Evolutionary conservation across 2,113 vertebrate genomes (phyloP), one percentile per base, ranked within the genome.

Genomic region (Nothocercus nigrocapillus): DNA sequence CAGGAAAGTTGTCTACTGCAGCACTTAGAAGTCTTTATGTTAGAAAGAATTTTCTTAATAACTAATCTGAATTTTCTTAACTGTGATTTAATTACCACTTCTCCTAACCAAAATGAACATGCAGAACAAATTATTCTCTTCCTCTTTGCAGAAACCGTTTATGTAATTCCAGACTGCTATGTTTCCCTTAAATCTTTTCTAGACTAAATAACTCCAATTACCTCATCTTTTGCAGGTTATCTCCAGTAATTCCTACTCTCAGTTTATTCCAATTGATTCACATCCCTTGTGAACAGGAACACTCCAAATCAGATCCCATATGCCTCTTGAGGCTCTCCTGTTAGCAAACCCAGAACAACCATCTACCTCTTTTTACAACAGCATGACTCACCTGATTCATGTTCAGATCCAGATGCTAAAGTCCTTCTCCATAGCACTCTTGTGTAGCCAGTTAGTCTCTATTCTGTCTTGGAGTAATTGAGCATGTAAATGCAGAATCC

Each of bases 71-170:
- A 83, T 74, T 86, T 90, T 76, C 24, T 63, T 74, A 78, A 73
- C 77, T 85, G 82, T 88, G 70, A 82, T 90, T 93, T 85, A 94
- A 93, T 94, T 90, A 80, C 79, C 42, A 36, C 38, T 24, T 76
- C 54, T 85, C 49, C 72, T 34, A 58, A 90, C 67, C 47, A 80
- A 83, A 92, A 85, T 38, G 83, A 93, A 80, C 68, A n/a, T 22
- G 63, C 54, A 82, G 83, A 88, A 93, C 63, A 92, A 92, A 94
- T 94, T 11, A 93, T 62, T 54, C 59, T 79, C 75, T 82, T 78
- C 49, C 61, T 93, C 47, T 76, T 93, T 64, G 64, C 25, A 84
- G 80, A 76, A 83, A 53, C 44, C 54, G 34, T 83, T 85, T n/a
- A 58, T 68, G 67, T 70, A 93, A 38, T 53, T 69, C 18, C 68